Conservation (phyloP, 2,113 vertebrate genomes). For the Regulus satrapa region DNA sequence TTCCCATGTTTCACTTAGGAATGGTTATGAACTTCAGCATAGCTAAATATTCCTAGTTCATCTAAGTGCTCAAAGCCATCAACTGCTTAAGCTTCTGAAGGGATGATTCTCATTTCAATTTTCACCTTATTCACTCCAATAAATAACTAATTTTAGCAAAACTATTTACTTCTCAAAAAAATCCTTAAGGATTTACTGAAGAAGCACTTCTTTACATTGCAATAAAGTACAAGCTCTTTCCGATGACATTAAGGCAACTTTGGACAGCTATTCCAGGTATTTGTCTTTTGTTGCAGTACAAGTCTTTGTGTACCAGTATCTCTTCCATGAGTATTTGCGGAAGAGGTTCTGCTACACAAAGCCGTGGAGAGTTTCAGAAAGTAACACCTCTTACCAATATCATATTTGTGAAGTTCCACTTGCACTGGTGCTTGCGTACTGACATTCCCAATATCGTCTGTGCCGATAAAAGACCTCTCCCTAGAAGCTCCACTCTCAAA, state of each 20-base stretch:
- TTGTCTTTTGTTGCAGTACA: background rate
- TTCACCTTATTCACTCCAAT: background rate
- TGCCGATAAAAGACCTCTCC: slow-evolving; percentile 83
- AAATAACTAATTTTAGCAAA: background rate
- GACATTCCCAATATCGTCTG: slow-evolving; percentile 81
- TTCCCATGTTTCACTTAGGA: background rate
- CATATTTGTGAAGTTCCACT: slow-evolving; percentile 81
- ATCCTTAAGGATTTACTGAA: background rate
- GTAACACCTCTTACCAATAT: slow-evolving; percentile 78
- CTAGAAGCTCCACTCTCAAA: slow-evolving; percentile 74
- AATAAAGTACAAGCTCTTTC: background rate
- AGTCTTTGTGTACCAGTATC: background rate
- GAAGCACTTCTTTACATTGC: background rate
- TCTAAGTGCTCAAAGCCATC: background rate
- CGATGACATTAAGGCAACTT: background rate
- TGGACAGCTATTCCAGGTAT: background rate
- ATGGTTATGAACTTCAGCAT: background rate
- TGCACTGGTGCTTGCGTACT: slow-evolving; percentile 72
- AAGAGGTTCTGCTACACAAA: background rate
- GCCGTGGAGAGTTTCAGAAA: background rate
- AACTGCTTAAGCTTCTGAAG: background rate
- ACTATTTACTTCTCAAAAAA: background rate
- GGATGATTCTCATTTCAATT: background rate
- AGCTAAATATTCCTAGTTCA: background rate
- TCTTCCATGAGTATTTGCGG: background rate